Evolutionary conservation across 2,888 invertebrate species (phyloP).

Genomic region (Notodonta dromedarius): DNA sequence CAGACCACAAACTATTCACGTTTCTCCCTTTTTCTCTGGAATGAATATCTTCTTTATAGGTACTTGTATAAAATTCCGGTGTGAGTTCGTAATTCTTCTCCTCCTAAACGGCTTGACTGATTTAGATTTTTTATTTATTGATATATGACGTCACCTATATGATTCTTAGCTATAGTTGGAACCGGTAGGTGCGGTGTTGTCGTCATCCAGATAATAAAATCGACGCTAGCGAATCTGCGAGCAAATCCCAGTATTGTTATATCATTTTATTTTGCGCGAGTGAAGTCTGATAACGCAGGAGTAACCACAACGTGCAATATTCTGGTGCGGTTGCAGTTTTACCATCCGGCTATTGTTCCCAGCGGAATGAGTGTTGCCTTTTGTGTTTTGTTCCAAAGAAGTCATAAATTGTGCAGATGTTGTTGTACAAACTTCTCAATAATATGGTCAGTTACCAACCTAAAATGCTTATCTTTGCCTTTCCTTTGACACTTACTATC

Average conservation of each 20-base stretch:
- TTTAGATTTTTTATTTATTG: too few species aligned
- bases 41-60: slow-evolving; percentile 10
- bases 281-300: slow-evolving; percentile 26
- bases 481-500: too few species aligned
- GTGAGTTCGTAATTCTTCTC: too few species aligned
- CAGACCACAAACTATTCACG: neutral
- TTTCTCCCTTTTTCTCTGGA: slow-evolving; percentile 23
- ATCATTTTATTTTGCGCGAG: slow-evolving; percentile 22
- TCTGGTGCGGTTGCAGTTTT: slow-evolving; percentile 50
- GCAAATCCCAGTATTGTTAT: slow-evolving; percentile 15
- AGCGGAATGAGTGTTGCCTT: slow-evolving; percentile 35
- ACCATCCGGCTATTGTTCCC: slow-evolving; percentile 49
- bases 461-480: too few species aligned
- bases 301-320: slow-evolving; percentile 54
- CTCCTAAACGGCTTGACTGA: too few species aligned
- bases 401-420: slow-evolving; percentile 23
- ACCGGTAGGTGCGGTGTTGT: too few species aligned
- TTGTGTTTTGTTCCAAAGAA: slow-evolving; percentile 38
- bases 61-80: neutral
- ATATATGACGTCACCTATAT: too few species aligned
- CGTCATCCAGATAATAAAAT: too few species aligned
- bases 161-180: too few species aligned
- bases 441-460: too few species aligned
- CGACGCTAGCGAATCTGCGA: too few species aligned
- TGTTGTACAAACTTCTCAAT: slow-evolving; percentile 8